Evolutionary conservation across 2,113 vertebrate genomes (phyloP), one percentile per base, ranked within the genome.

Genomic region (Monopterus albus): DNA sequence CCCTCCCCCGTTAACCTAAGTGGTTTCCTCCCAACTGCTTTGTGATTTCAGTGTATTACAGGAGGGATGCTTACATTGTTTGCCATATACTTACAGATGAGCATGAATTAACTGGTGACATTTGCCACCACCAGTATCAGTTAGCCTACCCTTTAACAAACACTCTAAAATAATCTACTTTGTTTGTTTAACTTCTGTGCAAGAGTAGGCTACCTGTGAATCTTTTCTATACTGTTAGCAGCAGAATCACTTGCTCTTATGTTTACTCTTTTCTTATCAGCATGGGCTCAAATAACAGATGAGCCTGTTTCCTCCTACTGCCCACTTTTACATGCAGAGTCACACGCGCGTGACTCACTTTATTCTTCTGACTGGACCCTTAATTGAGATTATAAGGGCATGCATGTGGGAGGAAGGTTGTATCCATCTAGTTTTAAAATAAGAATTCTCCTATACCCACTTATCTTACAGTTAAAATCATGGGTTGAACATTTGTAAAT

Each of bases 251-350:
- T 56, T 21, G 7, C 29, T 69, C 7, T n/a, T 31, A n/a, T 47
- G 14, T 46, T 39, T 33, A 13, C n/a, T 45, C 12, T 50, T 42
- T 43, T 21, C 12, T 49, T 23, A 39, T 70, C 39, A 35, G 28
- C 28, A 12, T 64, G 21, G 13, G 33, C 25, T 45, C 33, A 47
- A 53, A 51, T 55, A n/a, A 51, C 11, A 61, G 21, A 66, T 55
- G 39, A 50, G 56, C 39, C 28, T 3, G 2, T 57, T 60, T 49
- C 36, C n/a, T 40, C 33, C 14, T 6, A 4, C 65, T 45, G 45
- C 55, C 35, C 53, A 56, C 29, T 52, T 51, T 71, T 25, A 50
- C n/a, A 52, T 51, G 21, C 51, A 33, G 40, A 17, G n/a, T 39
- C 15, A 43, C 14, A 50, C 15, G 35, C 20, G 38, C 28, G 15